These are phyloP conservation scores for Silurus asotus DNA, from an alignment of 2,113 vertebrate genomes.

Conservation along the genomic window DNA sequence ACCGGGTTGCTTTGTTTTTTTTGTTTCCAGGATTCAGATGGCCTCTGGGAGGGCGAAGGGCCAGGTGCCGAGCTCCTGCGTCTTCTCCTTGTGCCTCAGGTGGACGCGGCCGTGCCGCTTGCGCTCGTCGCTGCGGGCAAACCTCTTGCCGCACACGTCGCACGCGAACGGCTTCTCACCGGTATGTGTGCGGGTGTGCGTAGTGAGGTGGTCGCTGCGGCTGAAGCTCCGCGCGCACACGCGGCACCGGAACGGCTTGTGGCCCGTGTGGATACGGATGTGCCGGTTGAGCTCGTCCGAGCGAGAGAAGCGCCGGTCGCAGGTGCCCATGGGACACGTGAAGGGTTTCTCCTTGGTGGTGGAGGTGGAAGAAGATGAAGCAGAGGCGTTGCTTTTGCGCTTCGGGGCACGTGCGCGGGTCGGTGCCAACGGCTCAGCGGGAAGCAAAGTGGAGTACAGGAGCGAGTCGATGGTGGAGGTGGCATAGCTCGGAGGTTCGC, in stretches of 20 bases:
- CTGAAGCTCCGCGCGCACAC: slow-evolving; percentile 97
- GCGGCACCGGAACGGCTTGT: slow-evolving; percentile 98
- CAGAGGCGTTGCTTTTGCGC: slow-evolving; percentile 78
- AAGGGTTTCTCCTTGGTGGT: slow-evolving; percentile 94
- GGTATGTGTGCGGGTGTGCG: slow-evolving; percentile 96
- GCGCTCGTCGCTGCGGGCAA: slow-evolving; percentile 91
- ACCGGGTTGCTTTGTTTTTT: background rate
- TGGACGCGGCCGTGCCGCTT: slow-evolving; percentile 95
- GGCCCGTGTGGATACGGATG: slow-evolving; percentile 96
- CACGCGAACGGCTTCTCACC: slow-evolving; percentile 97
- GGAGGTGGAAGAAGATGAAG: slow-evolving; percentile 75
- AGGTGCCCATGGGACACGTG: slow-evolving; percentile 91
- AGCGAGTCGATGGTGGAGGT: slow-evolving; percentile 76
- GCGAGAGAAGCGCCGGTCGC: slow-evolving; percentile 91
- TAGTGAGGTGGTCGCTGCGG: slow-evolving; percentile 97
- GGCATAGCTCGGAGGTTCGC: slow-evolving; percentile 68
- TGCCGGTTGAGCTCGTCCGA: slow-evolving; percentile 96
- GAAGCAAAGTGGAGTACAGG: slow-evolving; percentile 71
- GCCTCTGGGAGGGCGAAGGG: slow-evolving; percentile 76
- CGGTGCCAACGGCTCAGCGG: slow-evolving; percentile 66
- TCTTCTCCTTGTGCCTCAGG: slow-evolving; percentile 92
- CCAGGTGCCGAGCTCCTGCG: slow-evolving; percentile 86
- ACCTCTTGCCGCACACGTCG: slow-evolving; percentile 92
- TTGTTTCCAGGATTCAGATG: slow-evolving; percentile 63
- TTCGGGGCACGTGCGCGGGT: slow-evolving; percentile 79